A percentile compares a stretch with the other conserved stretches of the same genome.
Evolutionary conservation across 2,797 vertebrate genomes (phyloP).

Genomic region (Onychomys arenicola): DNA sequence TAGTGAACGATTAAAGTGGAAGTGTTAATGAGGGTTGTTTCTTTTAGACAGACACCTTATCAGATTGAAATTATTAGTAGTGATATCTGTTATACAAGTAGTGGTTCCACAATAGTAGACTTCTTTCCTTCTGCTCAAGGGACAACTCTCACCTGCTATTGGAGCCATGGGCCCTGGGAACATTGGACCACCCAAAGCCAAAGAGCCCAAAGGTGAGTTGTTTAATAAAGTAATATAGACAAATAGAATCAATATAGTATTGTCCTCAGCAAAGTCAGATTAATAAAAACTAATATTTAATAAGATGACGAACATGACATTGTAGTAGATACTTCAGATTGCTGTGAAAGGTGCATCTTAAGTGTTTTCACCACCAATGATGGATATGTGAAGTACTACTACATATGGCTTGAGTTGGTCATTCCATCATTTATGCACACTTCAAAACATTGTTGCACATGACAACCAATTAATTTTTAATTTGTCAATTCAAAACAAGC

Average conservation of each 20-base stretch:
- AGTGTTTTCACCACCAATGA: not conserved
- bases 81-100: constrained; percentile 55
- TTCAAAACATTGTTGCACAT: constrained; percentile 7
- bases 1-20: constrained; percentile 57
- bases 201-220: constrained; percentile 76
- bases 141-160: constrained; percentile 40
- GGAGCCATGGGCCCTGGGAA: constrained; percentile 83
- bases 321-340: not conserved
- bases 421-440: not conserved
- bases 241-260: constrained; percentile 34
- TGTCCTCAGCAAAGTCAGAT: constrained; percentile 43
- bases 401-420: not conserved
- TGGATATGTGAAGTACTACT: not conserved
- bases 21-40: not conserved
- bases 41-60: constrained; percentile 49
- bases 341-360: not conserved
- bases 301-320: constrained; percentile 38
- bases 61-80: constrained; percentile 2
- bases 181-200: constrained; percentile 83
- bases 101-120: constrained; percentile 53
- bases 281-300: constrained; percentile 56
- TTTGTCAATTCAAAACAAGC: not conserved
- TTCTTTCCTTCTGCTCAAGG: constrained; percentile 76
- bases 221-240: constrained; percentile 49
- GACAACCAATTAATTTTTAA: not conserved